phyloP scores from a whole-genome alignment of 1,140 invertebrate genomes.

The Hyphantria cunea region DNA sequence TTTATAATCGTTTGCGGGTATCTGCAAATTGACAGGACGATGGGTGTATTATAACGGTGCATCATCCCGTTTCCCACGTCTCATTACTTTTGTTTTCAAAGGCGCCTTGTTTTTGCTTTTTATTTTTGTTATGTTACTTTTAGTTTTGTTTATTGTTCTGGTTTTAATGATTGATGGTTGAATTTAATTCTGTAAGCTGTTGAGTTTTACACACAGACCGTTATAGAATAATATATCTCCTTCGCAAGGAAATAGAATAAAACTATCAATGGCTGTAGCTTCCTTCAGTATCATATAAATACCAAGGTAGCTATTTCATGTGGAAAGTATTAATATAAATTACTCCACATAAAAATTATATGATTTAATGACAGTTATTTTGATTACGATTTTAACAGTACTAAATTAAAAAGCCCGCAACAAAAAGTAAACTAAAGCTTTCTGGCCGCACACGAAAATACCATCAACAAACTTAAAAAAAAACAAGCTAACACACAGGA shows the following conservation, averaged over 20 bases:
- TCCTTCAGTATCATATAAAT: too few relatives aligned
- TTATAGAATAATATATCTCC: too few relatives aligned
- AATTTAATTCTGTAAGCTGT: neutral
- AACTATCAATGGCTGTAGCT: too few relatives aligned
- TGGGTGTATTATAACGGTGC: slow-evolving; percentile 11
- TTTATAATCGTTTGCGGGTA: too few relatives aligned
- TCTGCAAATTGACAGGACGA: slow-evolving; percentile 4
- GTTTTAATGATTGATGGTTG: neutral
- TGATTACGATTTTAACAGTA: too few relatives aligned
- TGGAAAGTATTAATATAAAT: too few relatives aligned
- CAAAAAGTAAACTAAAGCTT: neutral
- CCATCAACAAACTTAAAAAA: neutral
- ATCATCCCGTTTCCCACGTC: slow-evolving; percentile 11
- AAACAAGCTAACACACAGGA: neutral
- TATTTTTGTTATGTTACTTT: slow-evolving; percentile 8
- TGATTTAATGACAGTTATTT: too few relatives aligned
- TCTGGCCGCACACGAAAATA: neutral
- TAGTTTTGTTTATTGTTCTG: slow-evolving; percentile 18
- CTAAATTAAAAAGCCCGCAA: too few relatives aligned
- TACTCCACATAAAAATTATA: too few relatives aligned
- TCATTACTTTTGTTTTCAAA: slow-evolving; percentile 16
- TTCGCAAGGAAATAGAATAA: too few relatives aligned
- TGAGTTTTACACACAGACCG: too few relatives aligned
- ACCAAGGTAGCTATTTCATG: too few relatives aligned
- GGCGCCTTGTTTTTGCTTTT: slow-evolving; percentile 11